Conservation (phyloP, 2,113 vertebrate species). For the Lophius piscatorius region DNA sequence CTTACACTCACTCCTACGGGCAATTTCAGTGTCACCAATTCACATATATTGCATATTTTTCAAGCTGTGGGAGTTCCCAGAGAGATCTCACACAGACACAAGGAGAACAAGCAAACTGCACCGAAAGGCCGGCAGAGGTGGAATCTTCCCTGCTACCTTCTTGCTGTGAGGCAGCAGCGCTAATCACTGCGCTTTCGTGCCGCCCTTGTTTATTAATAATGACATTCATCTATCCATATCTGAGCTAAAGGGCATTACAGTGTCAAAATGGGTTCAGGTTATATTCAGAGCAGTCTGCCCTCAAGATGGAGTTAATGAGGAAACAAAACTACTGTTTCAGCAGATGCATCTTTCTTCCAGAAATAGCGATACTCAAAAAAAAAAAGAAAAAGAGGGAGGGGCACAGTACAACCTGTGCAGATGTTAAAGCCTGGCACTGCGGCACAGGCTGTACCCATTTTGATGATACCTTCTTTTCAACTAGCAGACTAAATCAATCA, state of each 20-base stretch:
- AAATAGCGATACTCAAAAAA: not conserved
- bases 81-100: too few species aligned
- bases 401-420: conserved; percentile 1
- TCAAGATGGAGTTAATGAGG: not conserved
- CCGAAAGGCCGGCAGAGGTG: too few species aligned
- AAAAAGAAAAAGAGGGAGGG: not conserved
- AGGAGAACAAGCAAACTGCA: too few species aligned
- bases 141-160: too few species aligned
- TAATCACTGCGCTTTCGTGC: too few species aligned
- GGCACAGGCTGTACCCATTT: conserved; percentile 20
- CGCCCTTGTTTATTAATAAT: conserved; percentile 4
- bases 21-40: too few species aligned
- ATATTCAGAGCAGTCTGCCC: conserved; percentile 19
- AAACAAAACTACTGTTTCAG: not conserved
- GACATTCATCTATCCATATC: not conserved
- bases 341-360: not conserved
- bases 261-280: conserved; percentile 18
- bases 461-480: conserved; percentile 31
- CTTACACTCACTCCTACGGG: too few species aligned
- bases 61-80: too few species aligned
- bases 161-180: too few species aligned
- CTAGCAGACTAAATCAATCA: too few species aligned
- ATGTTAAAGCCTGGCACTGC: not conserved
- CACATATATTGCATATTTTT: too few species aligned
- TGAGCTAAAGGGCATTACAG: not conserved